phyloP scores from a whole-genome alignment of 2,797 vertebrate species.

The Manis crassicaudata region DNA sequence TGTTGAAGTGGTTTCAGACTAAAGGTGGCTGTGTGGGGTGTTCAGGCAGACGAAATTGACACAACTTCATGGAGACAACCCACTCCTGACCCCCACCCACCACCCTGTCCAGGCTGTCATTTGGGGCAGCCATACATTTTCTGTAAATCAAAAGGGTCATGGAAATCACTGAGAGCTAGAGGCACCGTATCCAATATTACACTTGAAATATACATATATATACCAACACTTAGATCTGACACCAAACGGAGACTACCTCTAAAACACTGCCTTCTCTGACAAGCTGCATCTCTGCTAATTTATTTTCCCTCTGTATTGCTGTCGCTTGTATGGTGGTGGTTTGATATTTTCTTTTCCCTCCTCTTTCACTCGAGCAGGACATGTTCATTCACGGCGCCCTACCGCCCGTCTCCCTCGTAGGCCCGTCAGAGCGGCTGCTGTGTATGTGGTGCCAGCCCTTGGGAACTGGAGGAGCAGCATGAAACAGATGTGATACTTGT shows the following conservation, averaged over 20 bases:
- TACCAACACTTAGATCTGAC: background rate
- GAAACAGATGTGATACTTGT: slow-evolving; percentile 56
- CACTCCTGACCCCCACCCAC: rapidly evolving
- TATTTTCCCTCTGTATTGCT: background rate
- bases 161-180: background rate
- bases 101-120: background rate
- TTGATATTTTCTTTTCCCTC: background rate
- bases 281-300: background rate
- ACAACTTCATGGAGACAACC: background rate
- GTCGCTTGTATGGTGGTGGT: background rate
- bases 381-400: background rate
- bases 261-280: background rate
- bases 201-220: background rate
- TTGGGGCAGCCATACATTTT: background rate
- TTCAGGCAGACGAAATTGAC: background rate
- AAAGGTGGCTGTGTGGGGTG: background rate
- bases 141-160: background rate
- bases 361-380: background rate
- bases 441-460: background rate
- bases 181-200: rapidly evolving
- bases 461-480: background rate
- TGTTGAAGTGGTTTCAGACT: background rate
- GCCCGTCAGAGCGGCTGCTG: background rate
- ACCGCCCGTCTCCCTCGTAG: background rate
- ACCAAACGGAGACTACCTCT: background rate